Evolutionary conservation across 2,797 vertebrate species (phyloP), one percentile per base, ranked within the genome.

Genomic region (Xenentodon cancila): DNA sequence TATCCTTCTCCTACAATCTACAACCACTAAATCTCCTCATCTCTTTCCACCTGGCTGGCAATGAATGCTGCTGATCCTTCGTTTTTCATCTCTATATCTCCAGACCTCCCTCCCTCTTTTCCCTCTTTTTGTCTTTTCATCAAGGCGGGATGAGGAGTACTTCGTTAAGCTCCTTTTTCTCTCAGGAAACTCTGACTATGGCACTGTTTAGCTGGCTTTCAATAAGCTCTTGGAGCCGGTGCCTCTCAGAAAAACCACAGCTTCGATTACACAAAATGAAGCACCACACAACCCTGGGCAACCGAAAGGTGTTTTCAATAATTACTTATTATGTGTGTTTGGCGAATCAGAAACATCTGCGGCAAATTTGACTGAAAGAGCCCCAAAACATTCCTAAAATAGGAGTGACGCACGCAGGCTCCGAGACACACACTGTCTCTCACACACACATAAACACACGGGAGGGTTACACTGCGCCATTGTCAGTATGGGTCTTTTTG

Each of bases 221-320:
- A 79, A 73, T 74, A 85, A 85, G 71, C 67, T 85, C 84, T 84
- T 84, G 81, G 82, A 89, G 89, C 78, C 52, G 15, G 55, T 15
- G 61, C 50, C 66, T 79, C 68, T 58, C 47, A 68, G 50, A 77
- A 63, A 87, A 86, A 73, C 60, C 82, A n/a, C 88, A 86, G 81
- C 71, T 87, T 84, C 61, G 77, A 87, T 25, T 89, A 85, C 82
- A 86, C 81, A 86, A 87, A 88, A 87, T 71, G 79, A 82, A 87
- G 78, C 79, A 46, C 71, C 81, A 59, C 81, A 85, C 84, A 84
- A 86, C 79, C 78, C 80, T 60, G 82, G 84, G 82, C 85, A 86
- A 89, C 77, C 70, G 20, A 89, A 91, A 92, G 86, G 88, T 91
- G 90, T 92, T 92, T 92, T 92, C 83, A 92, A 92, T 92, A 91